phyloP scores from a whole-genome alignment of 2,888 invertebrate genomes.

The Nysson spinosus region DNA sequence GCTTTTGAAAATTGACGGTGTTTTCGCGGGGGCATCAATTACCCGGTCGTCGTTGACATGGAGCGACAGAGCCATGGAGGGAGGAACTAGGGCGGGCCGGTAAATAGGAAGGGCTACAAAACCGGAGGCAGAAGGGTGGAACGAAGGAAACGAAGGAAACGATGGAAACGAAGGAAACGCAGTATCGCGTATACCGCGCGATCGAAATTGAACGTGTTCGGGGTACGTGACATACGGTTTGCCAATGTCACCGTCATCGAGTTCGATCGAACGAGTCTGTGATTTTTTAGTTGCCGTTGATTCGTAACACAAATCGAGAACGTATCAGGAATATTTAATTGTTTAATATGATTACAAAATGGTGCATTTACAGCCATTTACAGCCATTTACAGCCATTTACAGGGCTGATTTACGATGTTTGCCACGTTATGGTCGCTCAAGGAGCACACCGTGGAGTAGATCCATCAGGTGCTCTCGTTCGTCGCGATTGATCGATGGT shows the following conservation, averaged over 20 bases:
- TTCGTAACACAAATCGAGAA: no score
- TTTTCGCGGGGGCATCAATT: constrained; percentile 65
- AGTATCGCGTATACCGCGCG: constrained; percentile 21
- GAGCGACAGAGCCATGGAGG: background rate
- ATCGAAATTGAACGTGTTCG: constrained; percentile 39
- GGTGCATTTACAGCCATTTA: no score
- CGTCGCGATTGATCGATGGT: no score
- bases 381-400: no score
- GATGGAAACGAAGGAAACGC: background rate
- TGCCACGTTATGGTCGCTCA: no score
- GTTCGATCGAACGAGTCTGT: constrained; percentile 36
- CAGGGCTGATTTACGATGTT: no score
- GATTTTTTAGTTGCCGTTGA: constrained; percentile 36
- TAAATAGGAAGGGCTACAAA: background rate
- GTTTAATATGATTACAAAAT: background rate
- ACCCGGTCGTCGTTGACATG: constrained; percentile 13
- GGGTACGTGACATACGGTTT: constrained; percentile 37
- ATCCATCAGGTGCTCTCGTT: no score
- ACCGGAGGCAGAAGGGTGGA: background rate
- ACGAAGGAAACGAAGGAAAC: no score
- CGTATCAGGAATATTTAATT: no score
- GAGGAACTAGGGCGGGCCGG: constrained; percentile 9
- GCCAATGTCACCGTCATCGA: constrained; percentile 41
- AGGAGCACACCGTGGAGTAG: no score
- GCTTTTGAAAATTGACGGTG: constrained; percentile 66